Conservation (phyloP, 2,888 invertebrate species). For the Meta bourneti region DNA sequence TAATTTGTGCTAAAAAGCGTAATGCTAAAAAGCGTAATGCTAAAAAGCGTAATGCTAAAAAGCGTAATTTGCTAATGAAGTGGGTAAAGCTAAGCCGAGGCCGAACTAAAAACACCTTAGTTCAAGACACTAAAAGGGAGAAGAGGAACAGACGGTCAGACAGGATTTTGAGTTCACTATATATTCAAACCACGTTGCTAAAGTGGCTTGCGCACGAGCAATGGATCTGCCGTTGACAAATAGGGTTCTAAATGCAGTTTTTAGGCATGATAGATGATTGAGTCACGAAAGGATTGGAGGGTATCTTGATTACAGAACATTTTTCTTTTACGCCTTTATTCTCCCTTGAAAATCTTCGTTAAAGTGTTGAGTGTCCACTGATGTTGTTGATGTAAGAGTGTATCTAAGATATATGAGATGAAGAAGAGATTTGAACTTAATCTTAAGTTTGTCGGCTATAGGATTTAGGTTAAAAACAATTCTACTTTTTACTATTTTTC, state of each 20-base stretch:
- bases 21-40: background rate
- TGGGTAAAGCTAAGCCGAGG: background rate
- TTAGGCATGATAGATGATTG: conserved; percentile 58
- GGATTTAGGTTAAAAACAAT: no score
- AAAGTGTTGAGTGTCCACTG: background rate
- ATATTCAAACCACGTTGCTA: conserved; percentile 27
- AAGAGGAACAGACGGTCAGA: background rate
- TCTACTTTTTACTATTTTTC: no score
- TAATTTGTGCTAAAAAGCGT: no score
- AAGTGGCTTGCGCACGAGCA: conserved; percentile 29
- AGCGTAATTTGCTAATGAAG: background rate
- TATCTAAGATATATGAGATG: no score
- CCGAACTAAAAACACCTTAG: no score
- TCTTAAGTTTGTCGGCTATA: no score
- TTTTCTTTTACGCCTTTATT: background rate
- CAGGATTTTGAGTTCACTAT: conserved; percentile 19
- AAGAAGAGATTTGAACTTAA: no score
- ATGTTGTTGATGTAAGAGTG: background rate
- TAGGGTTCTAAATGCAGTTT: conserved; percentile 61
- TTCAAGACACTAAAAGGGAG: background rate
- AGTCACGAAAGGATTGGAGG: conserved; percentile 20
- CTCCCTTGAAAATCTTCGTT: background rate
- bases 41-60: background rate
- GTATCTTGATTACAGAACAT: conserved; percentile 19
- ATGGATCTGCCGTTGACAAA: conserved; percentile 67